A percentile compares a stretch with the other conserved stretches of the same genome.
These are phyloP conservation scores for Vanessa cardui DNA, from an alignment of 2,888 invertebrate species.

Conservation along the genomic window DNA sequence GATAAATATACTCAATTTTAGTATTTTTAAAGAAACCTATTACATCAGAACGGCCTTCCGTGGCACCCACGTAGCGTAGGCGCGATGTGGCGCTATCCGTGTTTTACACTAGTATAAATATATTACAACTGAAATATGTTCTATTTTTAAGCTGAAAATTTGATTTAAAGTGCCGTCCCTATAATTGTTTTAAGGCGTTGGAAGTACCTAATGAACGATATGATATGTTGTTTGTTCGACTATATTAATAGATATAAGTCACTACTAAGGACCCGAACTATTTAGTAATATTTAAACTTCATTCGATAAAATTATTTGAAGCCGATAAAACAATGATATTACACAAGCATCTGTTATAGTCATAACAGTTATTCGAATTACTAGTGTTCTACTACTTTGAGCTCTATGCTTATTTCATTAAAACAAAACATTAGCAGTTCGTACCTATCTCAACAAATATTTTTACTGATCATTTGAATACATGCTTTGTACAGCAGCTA, in stretches of 20 bases:
- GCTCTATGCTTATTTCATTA: too few relatives aligned
- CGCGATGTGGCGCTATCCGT: constrained; percentile 56
- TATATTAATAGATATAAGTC: too few relatives aligned
- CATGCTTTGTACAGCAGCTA: too few relatives aligned
- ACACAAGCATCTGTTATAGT: too few relatives aligned
- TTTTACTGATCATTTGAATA: too few relatives aligned
- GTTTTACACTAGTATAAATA: constrained; percentile 62
- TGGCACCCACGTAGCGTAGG: constrained; percentile 51
- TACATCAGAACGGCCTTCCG: constrained; percentile 43
- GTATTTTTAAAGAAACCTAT: constrained; percentile 23
- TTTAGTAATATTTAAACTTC: too few relatives aligned
- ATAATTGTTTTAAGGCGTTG: constrained; percentile 32
- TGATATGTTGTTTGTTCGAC: background rate
- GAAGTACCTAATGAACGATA: background rate
- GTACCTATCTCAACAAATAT: too few relatives aligned
- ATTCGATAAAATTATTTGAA: too few relatives aligned
- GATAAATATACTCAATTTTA: constrained; percentile 1
- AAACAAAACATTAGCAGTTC: too few relatives aligned
- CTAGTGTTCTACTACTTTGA: background rate
- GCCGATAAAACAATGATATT: too few relatives aligned
- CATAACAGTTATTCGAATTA: background rate
- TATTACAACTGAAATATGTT: constrained; percentile 57
- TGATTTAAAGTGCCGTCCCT: constrained; percentile 42
- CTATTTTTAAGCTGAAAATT: constrained; percentile 58
- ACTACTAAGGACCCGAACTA: too few relatives aligned